A percentile compares a stretch with the other conserved stretches of the same genome.
phyloP scores from a whole-genome alignment of 2,888 invertebrate species.

The Ormyrus thymus region DNA sequence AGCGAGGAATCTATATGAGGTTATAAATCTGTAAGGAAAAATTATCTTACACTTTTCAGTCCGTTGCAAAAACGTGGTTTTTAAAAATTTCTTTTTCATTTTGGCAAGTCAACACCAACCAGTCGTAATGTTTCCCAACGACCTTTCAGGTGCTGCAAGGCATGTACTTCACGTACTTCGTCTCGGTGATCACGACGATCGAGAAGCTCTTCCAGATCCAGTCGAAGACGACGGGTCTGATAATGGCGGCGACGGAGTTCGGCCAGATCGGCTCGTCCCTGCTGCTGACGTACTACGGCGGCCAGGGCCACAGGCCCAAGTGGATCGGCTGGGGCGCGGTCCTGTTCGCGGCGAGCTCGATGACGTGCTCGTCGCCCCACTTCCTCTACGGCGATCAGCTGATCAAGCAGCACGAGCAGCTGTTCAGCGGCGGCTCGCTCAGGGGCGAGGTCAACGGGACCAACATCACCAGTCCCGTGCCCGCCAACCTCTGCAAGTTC shows the following conservation, averaged over 20 bases:
- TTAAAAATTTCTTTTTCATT: too few species aligned
- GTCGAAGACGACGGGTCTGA: slow-evolving; percentile 91
- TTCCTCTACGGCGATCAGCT: slow-evolving; percentile 88
- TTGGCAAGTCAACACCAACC: too few species aligned
- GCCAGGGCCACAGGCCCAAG: slow-evolving; percentile 92
- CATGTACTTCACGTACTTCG: slow-evolving; percentile 96
- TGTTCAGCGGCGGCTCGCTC: slow-evolving; percentile 68
- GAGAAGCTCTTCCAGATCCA: slow-evolving; percentile 95
- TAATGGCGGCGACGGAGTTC: slow-evolving; percentile 93
- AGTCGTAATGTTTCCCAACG: too few species aligned
- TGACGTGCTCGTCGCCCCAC: slow-evolving; percentile 92
- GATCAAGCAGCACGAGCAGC: slow-evolving; percentile 77
- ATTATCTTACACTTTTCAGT: too few species aligned
- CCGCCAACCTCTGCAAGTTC: slow-evolving; percentile 69
- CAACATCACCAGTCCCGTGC: slow-evolving; percentile 65
- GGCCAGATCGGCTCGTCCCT: slow-evolving; percentile 94
- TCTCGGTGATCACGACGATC: slow-evolving; percentile 93
- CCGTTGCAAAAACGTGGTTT: too few species aligned
- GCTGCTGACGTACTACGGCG: slow-evolving; percentile 91
- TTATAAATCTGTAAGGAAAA: too few species aligned
- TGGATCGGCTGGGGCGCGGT: slow-evolving; percentile 97
- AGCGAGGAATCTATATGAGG: too few species aligned
- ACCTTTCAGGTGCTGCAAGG: slow-evolving; percentile 80
- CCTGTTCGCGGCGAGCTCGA: slow-evolving; percentile 89
- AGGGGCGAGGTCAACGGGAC: slow-evolving; percentile 64